Evolutionary conservation across 2,888 invertebrate species (phyloP).

Genomic region (Tetropium fuscum): DNA sequence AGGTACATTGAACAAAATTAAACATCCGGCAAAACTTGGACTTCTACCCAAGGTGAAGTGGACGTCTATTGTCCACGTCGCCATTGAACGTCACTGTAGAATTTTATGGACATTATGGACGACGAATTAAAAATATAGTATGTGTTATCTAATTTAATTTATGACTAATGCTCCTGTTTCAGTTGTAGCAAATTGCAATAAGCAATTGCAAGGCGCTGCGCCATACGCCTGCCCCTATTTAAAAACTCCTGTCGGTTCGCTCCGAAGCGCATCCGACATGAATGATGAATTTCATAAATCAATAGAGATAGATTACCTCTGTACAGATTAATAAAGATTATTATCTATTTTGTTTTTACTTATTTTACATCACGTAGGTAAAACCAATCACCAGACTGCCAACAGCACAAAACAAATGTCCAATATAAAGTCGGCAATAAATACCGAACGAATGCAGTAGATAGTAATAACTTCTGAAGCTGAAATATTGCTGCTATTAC

Average conservation of each 20-base stretch:
- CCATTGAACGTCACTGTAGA: no score
- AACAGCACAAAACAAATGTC: slow-evolving; percentile 36
- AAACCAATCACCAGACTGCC: slow-evolving; percentile 35
- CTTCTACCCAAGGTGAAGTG: no score
- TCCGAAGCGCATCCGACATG: slow-evolving; percentile 37
- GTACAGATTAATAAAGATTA: slow-evolving; percentile 38
- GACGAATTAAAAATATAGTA: no score
- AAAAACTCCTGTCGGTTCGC: slow-evolving; percentile 33
- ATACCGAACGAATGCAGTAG: slow-evolving; percentile 19
- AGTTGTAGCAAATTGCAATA: no score
- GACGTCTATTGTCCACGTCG: no score
- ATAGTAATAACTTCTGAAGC: slow-evolving; percentile 26
- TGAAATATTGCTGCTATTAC: slow-evolving; percentile 26
- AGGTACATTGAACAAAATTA: no score
- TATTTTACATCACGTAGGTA: slow-evolving; percentile 33
- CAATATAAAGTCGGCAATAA: slow-evolving; percentile 26
- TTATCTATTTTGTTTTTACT: slow-evolving; percentile 31
- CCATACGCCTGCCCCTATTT: no score
- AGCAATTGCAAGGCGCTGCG: no score
- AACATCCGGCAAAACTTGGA: no score
- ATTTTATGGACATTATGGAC: no score
- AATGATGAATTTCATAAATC: slow-evolving; percentile 48
- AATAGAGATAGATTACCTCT: slow-evolving; percentile 44
- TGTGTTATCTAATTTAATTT: no score
- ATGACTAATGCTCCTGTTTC: no score